Conservation (phyloP, 2,888 invertebrate species). For the Cerastis rubricosa region DNA sequence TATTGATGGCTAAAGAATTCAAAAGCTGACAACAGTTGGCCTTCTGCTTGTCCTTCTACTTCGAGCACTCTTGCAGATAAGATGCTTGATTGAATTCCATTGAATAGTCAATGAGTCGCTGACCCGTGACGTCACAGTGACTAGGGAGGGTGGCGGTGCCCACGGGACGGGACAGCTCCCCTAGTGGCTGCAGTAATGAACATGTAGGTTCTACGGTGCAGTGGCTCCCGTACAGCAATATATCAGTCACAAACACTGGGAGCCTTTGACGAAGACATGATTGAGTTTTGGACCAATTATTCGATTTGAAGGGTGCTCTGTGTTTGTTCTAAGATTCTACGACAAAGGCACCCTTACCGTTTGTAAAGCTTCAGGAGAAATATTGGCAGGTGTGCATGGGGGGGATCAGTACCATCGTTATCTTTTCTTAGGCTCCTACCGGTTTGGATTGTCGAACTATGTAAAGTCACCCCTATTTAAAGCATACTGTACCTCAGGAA, state of each 20-base stretch:
- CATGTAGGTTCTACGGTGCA: not conserved
- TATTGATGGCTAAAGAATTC: not conserved
- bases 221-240: not conserved
- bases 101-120: slow-evolving; percentile 57
- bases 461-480: not conserved
- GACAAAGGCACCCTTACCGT: not conserved
- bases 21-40: not conserved
- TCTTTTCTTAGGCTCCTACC: not conserved
- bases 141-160: not conserved
- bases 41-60: slow-evolving; percentile 15
- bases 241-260: not conserved
- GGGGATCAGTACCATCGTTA: not conserved
- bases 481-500: not conserved
- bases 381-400: not conserved
- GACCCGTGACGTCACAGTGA: slow-evolving; percentile 35
- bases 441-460: not conserved
- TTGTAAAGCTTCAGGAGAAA: not conserved
- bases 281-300: slow-evolving; percentile 12
- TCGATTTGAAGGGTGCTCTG: not conserved
- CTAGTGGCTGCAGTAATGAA: slow-evolving; percentile 8
- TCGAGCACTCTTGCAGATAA: slow-evolving; percentile 18
- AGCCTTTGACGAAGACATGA: slow-evolving; percentile 7
- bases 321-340: not conserved
- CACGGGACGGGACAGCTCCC: not conserved
- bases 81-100: slow-evolving; percentile 49